Evolutionary conservation across 2,113 vertebrate genomes (phyloP), one percentile per base, ranked within the genome.

Genomic region (Perca flavescens): DNA sequence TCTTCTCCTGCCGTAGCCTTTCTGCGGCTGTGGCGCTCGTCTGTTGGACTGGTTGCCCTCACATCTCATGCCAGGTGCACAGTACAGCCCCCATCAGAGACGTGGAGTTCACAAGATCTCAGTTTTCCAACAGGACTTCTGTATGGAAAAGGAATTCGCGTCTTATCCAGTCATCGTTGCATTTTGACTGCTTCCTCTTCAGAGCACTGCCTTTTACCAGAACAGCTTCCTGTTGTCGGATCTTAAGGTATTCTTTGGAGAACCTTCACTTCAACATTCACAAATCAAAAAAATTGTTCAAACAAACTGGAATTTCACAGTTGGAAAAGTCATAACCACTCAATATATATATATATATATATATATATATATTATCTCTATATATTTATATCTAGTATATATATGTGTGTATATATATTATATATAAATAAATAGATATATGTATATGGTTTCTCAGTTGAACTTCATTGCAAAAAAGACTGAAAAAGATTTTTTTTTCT

Each of bases 381-480:
- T 82, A 47, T 83, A 76, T 89, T 84, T 89, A 84, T 85, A 65
- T 85, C 72, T 79, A 58, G 31, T 71, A 69, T 54, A 83, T 83
- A 64, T 54, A 69, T 82, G 12, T 70, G 3, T 19, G 80, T 83
- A 63, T 64, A 69, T 64, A 72, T 82, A 79, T 79, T 88, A 63
- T 85, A 88, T 88, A 80, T 80, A 83, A 88, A 84, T 80, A 78
- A 62, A 80, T 31, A 73, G 80, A 80, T 66, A 56, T 68, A 57
- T 73, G 47, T 64, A 88, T 84, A 84, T 86, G 78, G 83, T 81
- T 91, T 90, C 78, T 90, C 88, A 90, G 85, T 86, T 90, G 73
- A 90, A 89, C 84, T 91, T 90, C 79, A 83, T 87, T 90, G 91
- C 89, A 86, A 91, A 93, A 92, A 90, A 92, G 85, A 88, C 87